phyloP scores from a whole-genome alignment of 2,113 vertebrate species.

The Azemiops feae region DNA sequence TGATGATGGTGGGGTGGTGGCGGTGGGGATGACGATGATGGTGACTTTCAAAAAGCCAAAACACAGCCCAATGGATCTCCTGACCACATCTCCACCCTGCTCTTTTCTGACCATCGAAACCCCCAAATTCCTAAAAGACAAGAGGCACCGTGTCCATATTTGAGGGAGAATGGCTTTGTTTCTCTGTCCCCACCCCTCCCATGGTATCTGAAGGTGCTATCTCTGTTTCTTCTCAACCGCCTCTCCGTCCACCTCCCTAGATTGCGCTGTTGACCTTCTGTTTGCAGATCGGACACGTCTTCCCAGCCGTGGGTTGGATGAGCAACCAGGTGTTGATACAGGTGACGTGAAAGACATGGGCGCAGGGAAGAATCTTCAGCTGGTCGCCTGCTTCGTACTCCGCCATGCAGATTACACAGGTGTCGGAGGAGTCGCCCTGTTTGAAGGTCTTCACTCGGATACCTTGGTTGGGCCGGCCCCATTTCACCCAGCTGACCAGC shows the following conservation, averaged over 20 bases:
- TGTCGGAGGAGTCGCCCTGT: slow-evolving; percentile 29
- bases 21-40: neutral
- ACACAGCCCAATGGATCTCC: neutral
- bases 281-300: slow-evolving; percentile 77
- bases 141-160: neutral
- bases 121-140: neutral
- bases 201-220: neutral
- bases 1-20: neutral
- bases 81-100: neutral
- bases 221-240: neutral
- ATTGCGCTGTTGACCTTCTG: slow-evolving; percentile 65
- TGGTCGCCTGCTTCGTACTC: slow-evolving; percentile 48
- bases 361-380: slow-evolving; percentile 55
- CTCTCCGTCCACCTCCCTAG: slow-evolving; percentile 40
- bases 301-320: slow-evolving; percentile 63
- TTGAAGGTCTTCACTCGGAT: neutral
- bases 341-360: slow-evolving; percentile 73
- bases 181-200: neutral
- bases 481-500: rapidly evolving
- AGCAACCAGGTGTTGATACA: slow-evolving; percentile 78
- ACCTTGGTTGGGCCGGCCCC: neutral
- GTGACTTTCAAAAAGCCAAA: too few relatives aligned
- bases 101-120: neutral
- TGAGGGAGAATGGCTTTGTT: neutral
- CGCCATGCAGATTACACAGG: slow-evolving; percentile 62